Percentiles rank a stretch among this genome's conserved stretches.
Conservation (phyloP, 2,888 invertebrate genomes). For the Tenthredo scrophulariae region DNA sequence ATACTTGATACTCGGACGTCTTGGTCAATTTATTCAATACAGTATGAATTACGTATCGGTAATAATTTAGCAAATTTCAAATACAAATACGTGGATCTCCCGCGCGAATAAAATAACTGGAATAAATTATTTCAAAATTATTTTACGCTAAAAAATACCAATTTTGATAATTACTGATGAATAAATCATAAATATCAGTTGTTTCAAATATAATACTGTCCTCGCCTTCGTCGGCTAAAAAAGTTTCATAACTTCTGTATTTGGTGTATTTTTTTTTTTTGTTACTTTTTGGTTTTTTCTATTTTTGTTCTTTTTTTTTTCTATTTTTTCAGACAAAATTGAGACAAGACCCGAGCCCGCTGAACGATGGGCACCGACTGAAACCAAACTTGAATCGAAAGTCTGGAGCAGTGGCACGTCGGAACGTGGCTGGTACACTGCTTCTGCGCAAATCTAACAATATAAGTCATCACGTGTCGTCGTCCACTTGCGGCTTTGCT, state of each 20-base stretch:
- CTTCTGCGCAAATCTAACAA: slow-evolving; percentile 50
- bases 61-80: not conserved
- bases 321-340: not conserved
- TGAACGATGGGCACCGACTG: slow-evolving; percentile 70
- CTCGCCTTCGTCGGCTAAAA: slow-evolving; percentile 1
- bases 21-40: not conserved
- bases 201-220: slow-evolving; percentile 24
- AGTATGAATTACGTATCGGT: not conserved
- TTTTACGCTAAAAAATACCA: not conserved
- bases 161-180: not conserved
- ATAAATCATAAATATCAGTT: not conserved
- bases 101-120: not conserved
- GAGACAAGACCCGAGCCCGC: slow-evolving; percentile 59
- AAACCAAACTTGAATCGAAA: slow-evolving; percentile 65
- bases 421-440: slow-evolving; percentile 46
- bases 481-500: not conserved
- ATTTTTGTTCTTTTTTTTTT: not conserved
- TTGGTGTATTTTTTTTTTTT: not conserved
- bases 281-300: not conserved
- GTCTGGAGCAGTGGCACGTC: slow-evolving; percentile 40
- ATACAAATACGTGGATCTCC: not conserved
- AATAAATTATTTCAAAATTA: not conserved
- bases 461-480: slow-evolving; percentile 48
- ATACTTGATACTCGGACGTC: not conserved
- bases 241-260: slow-evolving; percentile 25